Percentiles rank a stretch among this genome's conserved stretches.
Evolutionary conservation across 2,113 vertebrate species (phyloP).

Genomic region (Fukomys damarensis): DNA sequence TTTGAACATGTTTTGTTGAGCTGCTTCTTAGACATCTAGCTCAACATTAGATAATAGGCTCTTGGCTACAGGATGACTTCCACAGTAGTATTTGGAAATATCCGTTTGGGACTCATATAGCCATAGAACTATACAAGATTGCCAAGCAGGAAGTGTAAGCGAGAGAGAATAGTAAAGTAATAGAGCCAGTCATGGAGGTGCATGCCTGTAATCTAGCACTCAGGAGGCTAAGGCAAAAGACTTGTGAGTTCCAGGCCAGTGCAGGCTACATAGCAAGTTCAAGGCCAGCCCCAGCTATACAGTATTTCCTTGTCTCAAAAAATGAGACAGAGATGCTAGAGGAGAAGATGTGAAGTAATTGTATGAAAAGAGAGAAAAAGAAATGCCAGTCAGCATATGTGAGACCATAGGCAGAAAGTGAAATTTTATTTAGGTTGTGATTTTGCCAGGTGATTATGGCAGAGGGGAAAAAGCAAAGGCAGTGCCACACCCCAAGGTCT

Average conservation of each 20-base stretch:
- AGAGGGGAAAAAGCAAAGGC: background rate
- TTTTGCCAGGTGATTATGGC: background rate
- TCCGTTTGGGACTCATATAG: too few relatives aligned
- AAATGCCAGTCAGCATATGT: background rate
- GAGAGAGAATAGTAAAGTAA: background rate
- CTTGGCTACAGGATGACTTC: too few relatives aligned
- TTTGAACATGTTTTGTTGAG: too few relatives aligned
- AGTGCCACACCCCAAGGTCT: background rate
- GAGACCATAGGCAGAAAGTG: background rate
- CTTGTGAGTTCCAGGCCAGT: too few relatives aligned
- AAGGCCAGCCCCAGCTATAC: too few relatives aligned
- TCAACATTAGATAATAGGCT: too few relatives aligned
- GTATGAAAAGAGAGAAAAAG: background rate
- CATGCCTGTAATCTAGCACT: too few relatives aligned
- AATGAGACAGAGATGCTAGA: background rate
- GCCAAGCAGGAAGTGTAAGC: background rate
- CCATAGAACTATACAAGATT: too few relatives aligned
- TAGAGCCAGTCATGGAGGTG: background rate
- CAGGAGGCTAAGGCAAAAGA: too few relatives aligned
- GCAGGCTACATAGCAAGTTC: too few relatives aligned
- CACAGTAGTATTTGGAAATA: too few relatives aligned
- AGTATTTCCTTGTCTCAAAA: background rate
- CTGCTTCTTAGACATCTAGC: too few relatives aligned
- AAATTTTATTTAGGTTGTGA: background rate
- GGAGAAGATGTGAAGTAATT: background rate